A percentile compares a stretch with the other conserved stretches of the same genome.
Evolutionary conservation across 2,797 vertebrate genomes (phyloP).

Genomic region (Megaceryle alcyon): DNA sequence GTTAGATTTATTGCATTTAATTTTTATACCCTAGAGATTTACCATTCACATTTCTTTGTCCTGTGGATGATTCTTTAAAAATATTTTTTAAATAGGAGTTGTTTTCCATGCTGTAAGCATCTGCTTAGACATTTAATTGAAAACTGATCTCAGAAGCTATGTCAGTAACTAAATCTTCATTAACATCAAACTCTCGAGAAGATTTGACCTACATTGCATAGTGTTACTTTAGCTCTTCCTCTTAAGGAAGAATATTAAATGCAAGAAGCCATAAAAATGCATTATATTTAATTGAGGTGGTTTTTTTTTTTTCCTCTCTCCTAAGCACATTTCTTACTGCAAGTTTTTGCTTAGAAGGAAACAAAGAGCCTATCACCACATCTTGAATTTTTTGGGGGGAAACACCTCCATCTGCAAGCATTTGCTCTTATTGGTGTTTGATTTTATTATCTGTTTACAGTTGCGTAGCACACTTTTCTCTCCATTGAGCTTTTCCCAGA

Average conservation of each 20-base stretch:
- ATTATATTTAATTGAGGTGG: background rate
- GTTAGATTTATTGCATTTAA: background rate
- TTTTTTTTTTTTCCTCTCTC: background rate
- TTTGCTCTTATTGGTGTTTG: background rate
- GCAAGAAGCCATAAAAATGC: background rate
- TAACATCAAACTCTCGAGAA: background rate
- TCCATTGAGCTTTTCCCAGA: background rate
- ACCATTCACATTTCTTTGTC: background rate
- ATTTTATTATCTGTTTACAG: background rate
- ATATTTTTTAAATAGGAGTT: background rate
- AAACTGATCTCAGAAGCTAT: background rate
- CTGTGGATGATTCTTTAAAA: background rate
- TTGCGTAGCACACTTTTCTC: background rate
- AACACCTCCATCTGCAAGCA: background rate
- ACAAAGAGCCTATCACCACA: rapidly evolving
- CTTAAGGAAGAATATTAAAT: background rate
- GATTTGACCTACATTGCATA: background rate
- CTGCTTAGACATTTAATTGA: background rate
- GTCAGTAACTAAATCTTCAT: background rate
- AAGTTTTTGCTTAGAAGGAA: background rate
- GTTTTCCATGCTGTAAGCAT: background rate
- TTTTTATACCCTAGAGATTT: background rate
- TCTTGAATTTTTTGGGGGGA: background rate
- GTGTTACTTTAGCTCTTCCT: background rate
- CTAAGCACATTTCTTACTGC: background rate